Percentiles rank a stretch among this genome's conserved stretches.
These are phyloP conservation scores for Anguilla marmorata DNA, from an alignment of 2,797 vertebrate species.

Conservation along the genomic window DNA sequence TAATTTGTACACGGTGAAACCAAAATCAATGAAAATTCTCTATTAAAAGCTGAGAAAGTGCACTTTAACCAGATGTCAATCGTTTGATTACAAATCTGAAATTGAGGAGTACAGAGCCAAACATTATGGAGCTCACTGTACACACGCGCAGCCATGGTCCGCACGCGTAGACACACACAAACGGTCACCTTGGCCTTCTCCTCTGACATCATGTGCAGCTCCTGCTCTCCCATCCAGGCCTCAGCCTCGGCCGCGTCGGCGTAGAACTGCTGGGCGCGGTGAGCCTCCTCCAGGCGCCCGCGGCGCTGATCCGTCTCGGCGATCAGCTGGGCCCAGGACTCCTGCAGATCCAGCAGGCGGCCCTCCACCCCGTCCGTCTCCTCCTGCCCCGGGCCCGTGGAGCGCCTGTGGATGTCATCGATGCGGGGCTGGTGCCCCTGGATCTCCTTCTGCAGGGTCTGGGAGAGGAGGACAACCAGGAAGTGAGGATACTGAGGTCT, in stretches of 20 bases:
- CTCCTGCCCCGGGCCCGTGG: conserved; percentile 68
- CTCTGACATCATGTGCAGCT: conserved; percentile 87
- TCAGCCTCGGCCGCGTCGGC: conserved; percentile 84
- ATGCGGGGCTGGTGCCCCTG: conserved; percentile 84
- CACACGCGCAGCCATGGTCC: neutral
- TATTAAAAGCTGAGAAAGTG: no score
- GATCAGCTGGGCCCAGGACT: conserved; percentile 84
- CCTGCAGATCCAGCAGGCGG: conserved; percentile 75
- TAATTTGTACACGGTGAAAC: no score
- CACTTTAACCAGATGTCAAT: no score
- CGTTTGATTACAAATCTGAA: no score
- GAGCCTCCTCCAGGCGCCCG: conserved; percentile 75
- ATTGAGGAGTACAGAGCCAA: no score
- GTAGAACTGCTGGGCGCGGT: conserved; percentile 87
- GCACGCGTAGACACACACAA: neutral
- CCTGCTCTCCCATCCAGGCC: conserved; percentile 92
- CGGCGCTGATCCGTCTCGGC: conserved; percentile 78
- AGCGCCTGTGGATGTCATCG: conserved; percentile 71
- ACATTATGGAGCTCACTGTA: no score
- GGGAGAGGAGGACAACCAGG: conserved; percentile 28
- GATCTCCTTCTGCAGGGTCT: conserved; percentile 90
- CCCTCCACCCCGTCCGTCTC: conserved; percentile 80
- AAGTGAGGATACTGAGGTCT: conserved; percentile 8
- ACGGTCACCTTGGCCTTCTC: conserved; percentile 80
- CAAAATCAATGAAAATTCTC: no score